Evolutionary conservation across 2,888 invertebrate genomes (phyloP).

Genomic region (Caenorhabditis sulstoni): DNA sequence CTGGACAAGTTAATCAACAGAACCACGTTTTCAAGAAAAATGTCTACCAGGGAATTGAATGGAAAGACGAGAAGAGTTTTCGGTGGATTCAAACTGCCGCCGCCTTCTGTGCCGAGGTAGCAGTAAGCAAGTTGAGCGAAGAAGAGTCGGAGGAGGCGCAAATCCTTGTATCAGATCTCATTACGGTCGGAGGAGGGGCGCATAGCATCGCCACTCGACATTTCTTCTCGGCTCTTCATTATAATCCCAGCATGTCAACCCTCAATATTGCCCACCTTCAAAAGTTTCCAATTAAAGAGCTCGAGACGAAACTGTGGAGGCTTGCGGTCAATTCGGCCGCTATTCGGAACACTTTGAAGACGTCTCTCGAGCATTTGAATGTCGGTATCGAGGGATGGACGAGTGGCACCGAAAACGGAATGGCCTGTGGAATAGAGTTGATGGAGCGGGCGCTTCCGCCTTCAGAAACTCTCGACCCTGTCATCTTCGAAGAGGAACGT

Average conservation of each 20-base stretch:
- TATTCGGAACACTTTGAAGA: slow-evolving; percentile 8
- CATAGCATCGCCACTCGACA: slow-evolving; percentile 49
- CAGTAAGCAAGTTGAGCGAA: slow-evolving; percentile 14
- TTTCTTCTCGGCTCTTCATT: slow-evolving; percentile 62
- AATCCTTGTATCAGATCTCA: slow-evolving; percentile 33
- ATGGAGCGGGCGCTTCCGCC: slow-evolving; percentile 62
- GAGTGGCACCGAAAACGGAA: slow-evolving; percentile 1
- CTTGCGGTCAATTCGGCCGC: slow-evolving; percentile 55
- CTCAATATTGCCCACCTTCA: slow-evolving; percentile 63
- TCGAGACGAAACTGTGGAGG: slow-evolving; percentile 63
- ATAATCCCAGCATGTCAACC: slow-evolving; percentile 57
- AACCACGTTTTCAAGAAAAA: slow-evolving; percentile 48
- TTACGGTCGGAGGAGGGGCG: slow-evolving; percentile 48
- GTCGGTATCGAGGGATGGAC: slow-evolving; percentile 56
- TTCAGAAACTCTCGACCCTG: slow-evolving; percentile 67
- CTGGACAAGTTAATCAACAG: slow-evolving; percentile 45
- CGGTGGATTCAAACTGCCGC: slow-evolving; percentile 52
- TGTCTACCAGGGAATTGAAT: slow-evolving; percentile 42
- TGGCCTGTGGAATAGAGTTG: slow-evolving; percentile 50
- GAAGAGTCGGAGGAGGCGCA: slow-evolving; percentile 36
- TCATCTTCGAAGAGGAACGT: slow-evolving; percentile 67
- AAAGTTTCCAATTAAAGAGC: slow-evolving; percentile 58
- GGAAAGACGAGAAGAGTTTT: slow-evolving; percentile 30
- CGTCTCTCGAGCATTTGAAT: slow-evolving; percentile 12
- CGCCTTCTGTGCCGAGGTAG: slow-evolving; percentile 30